Evolutionary conservation across 1,140 invertebrate genomes (phyloP).

Genomic region (Scylla paramamosain): DNA sequence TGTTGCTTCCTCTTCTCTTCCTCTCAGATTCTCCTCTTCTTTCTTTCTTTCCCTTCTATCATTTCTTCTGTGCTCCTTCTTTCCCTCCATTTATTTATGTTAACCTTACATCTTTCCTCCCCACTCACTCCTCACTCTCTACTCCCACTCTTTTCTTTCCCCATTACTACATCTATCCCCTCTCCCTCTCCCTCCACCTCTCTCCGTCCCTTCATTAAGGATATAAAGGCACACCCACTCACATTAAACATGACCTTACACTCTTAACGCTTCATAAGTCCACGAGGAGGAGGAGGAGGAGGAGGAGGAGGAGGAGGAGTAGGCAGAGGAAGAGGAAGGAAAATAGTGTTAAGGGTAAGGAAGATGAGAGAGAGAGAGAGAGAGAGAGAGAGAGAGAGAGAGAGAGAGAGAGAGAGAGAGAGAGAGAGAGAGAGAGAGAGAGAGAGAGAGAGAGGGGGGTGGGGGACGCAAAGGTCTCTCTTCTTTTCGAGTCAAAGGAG

Average conservation of each 20-base stretch:
- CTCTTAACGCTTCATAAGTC: background rate
- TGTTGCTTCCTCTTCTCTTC: no score
- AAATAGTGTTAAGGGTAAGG: background rate
- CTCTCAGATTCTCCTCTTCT: no score
- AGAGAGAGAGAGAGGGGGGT: constrained; percentile 8
- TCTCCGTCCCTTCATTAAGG: background rate
- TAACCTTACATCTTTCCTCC: no score
- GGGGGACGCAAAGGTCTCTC: background rate
- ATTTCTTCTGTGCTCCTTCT: no score
- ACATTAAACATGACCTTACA: no score
- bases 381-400: background rate
- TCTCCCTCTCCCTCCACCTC: no score
- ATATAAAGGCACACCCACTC: background rate
- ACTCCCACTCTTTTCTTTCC: no score
- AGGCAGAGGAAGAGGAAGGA: background rate
- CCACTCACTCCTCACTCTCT: no score
- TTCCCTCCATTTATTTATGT: no score
- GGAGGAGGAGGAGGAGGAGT: background rate
- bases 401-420: background rate
- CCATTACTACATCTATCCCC: no score
- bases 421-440: background rate
- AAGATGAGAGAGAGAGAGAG: background rate
- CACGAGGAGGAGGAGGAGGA: background rate
- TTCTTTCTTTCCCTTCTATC: no score
- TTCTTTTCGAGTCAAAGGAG: background rate